phyloP scores from a whole-genome alignment of 2,888 invertebrate species.

The Yponomeuta sedellus region DNA sequence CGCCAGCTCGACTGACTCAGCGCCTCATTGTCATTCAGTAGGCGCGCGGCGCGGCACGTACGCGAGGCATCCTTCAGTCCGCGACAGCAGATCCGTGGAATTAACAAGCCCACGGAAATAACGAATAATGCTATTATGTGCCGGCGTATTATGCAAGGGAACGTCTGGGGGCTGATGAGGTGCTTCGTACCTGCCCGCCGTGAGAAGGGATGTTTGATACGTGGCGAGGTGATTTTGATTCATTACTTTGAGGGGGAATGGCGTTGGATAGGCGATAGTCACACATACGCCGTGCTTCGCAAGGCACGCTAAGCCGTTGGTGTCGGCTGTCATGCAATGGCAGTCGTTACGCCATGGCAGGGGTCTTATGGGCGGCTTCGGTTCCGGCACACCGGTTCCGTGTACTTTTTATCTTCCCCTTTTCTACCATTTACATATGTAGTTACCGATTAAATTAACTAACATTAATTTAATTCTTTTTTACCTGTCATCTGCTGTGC shows the following conservation, averaged over 20 bases:
- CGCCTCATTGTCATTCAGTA: conserved; percentile 36
- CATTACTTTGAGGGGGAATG: neutral
- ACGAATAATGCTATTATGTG: conserved; percentile 10
- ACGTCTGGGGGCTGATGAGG: conserved; percentile 1
- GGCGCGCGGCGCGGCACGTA: conserved; percentile 36
- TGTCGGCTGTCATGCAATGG: too few relatives aligned
- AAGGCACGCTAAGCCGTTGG: too few relatives aligned
- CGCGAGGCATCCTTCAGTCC: conserved; percentile 42
- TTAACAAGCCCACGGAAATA: conserved; percentile 14
- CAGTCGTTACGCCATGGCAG: too few relatives aligned
- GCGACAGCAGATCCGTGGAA: conserved; percentile 22
- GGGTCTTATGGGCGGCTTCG: too few relatives aligned
- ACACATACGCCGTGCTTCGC: too few relatives aligned
- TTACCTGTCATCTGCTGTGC: too few relatives aligned
- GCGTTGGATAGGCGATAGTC: neutral
- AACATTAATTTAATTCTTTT: too few relatives aligned
- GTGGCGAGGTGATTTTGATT: neutral
- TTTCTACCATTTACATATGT: too few relatives aligned
- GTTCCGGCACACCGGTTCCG: too few relatives aligned
- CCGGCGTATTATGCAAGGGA: neutral
- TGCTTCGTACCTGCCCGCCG: neutral
- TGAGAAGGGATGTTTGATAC: neutral
- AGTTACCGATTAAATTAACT: too few relatives aligned
- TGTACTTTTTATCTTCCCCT: too few relatives aligned
- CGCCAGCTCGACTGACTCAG: conserved; percentile 22